These are phyloP conservation scores for Asarcornis scutulata DNA, from an alignment of 2,113 vertebrate species.

Conservation along the genomic window DNA sequence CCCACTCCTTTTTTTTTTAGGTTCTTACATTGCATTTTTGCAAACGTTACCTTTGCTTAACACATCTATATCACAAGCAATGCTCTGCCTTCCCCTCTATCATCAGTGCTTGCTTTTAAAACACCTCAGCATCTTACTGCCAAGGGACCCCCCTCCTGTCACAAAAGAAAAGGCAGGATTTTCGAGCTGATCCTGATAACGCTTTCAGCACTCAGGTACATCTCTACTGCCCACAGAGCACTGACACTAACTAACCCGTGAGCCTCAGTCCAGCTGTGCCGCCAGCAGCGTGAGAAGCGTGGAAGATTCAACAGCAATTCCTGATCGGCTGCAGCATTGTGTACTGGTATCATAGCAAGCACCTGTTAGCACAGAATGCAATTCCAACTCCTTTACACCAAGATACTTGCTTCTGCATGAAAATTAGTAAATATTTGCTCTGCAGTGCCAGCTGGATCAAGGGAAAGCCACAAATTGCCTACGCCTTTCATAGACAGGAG, in stretches of 20 bases:
- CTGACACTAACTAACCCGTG: background rate
- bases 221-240: background rate
- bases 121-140: background rate
- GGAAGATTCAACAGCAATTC: background rate
- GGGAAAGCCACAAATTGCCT: background rate
- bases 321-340: background rate
- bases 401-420: constrained; percentile 38
- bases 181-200: background rate
- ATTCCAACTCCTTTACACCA: background rate
- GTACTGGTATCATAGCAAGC: background rate
- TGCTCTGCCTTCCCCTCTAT: background rate
- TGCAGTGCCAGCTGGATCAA: constrained; percentile 38
- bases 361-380: background rate
- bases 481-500: background rate
- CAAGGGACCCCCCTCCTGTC: background rate
- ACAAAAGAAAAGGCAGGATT: background rate
- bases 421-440: constrained; percentile 63
- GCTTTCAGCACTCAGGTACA: background rate
- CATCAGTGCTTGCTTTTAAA: background rate
- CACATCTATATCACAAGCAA: background rate
- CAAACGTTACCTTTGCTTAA: background rate
- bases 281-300: background rate
- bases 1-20: background rate
- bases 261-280: background rate
- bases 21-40: background rate